Percentiles rank a stretch among this genome's conserved stretches.
Conservation (phyloP, 2,113 vertebrate species). For the Machaerirhynchus nigripectus region DNA sequence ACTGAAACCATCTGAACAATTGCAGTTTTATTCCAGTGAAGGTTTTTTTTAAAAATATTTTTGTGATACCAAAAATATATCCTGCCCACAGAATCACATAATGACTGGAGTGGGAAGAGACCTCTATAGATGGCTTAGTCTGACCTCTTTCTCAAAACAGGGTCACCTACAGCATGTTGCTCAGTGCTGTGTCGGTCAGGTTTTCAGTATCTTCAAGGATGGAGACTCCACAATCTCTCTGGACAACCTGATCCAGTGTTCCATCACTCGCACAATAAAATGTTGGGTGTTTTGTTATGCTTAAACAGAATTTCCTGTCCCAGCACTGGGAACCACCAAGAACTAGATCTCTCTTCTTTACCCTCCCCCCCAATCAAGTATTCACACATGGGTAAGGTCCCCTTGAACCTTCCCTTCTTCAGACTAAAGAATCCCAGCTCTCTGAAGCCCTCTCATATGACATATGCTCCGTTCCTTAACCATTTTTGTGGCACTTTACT, state of each 20-base stretch:
- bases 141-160: neutral
- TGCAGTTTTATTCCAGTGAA: neutral
- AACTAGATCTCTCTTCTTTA: neutral
- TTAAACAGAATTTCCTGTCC: neutral
- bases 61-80: neutral
- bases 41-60: neutral
- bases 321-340: neutral
- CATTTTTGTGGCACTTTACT: neutral
- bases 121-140: neutral
- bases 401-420: neutral
- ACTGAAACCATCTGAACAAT: neutral
- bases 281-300: neutral
- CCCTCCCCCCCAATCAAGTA: fast-evolving
- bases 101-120: neutral
- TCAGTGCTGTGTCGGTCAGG: neutral
- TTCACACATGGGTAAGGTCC: neutral
- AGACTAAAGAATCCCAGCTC: neutral
- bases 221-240: neutral
- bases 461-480: neutral
- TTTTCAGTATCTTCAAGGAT: neutral
- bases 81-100: neutral
- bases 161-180: neutral
- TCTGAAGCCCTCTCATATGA: neutral
- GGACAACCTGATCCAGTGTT: neutral
- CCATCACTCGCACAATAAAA: neutral